Percentiles rank a stretch among this genome's conserved stretches.
Conservation (phyloP, 1,140 invertebrate genomes). For the Pseudomyrmex dendroicus region DNA sequence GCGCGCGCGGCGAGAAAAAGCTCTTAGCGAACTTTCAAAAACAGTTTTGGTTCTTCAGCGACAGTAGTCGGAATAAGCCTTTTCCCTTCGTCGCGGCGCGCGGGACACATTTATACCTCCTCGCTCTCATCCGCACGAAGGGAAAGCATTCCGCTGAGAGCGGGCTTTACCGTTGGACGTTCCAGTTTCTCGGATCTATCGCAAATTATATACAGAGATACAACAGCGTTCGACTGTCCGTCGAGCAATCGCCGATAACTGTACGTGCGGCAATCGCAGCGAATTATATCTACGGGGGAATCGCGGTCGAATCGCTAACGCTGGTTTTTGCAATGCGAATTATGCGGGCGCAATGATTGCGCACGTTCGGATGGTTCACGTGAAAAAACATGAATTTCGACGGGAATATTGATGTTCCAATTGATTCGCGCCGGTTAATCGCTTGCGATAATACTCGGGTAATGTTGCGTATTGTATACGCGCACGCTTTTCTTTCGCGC, state of each 20-base stretch:
- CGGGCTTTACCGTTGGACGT: slow-evolving; percentile 64
- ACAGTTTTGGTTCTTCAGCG: slow-evolving; percentile 10
- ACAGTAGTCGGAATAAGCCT: slow-evolving; percentile 23
- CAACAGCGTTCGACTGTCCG: neutral
- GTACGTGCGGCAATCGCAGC: slow-evolving; percentile 48
- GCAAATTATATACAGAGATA: slow-evolving; percentile 61
- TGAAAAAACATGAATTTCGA: slow-evolving; percentile 17
- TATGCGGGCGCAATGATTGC: slow-evolving; percentile 17
- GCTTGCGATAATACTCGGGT: neutral
- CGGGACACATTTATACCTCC: slow-evolving; percentile 18
- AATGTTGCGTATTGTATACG: neutral
- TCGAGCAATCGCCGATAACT: slow-evolving; percentile 61
- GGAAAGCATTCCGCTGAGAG: slow-evolving; percentile 16
- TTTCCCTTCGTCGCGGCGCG: neutral
- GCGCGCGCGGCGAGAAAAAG: slow-evolving; percentile 12
- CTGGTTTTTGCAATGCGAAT: slow-evolving; percentile 13
- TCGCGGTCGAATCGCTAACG: slow-evolving; percentile 24
- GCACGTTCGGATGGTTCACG: neutral
- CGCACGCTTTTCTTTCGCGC: neutral
- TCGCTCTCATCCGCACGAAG: slow-evolving; percentile 23
- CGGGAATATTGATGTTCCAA: slow-evolving; percentile 27
- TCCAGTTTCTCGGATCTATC: slow-evolving; percentile 64
- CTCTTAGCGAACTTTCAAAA: slow-evolving; percentile 46
- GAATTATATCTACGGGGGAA: slow-evolving; percentile 26
- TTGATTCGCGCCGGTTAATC: slow-evolving; percentile 24